Conservation (phyloP, 2,113 vertebrate genomes). For the Phyllostomus hastatus region DNA sequence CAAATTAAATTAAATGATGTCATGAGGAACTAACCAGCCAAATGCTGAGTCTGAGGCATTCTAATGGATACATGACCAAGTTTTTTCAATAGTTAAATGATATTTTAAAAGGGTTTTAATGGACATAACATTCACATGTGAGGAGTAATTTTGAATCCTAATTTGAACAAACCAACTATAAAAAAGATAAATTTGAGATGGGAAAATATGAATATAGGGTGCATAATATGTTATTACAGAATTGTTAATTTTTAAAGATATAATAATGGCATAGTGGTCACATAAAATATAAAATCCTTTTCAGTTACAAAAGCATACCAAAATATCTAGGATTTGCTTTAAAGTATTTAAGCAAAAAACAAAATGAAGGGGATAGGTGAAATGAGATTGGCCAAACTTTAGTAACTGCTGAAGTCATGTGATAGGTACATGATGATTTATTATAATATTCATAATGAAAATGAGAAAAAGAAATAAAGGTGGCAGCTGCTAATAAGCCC, state of each 20-base stretch:
- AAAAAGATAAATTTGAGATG: neutral
- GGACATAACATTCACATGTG: neutral
- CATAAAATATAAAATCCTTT: neutral
- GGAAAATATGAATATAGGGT: neutral
- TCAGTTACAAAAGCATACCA: neutral
- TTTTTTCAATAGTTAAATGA: neutral
- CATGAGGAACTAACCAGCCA: neutral
- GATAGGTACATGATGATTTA: neutral
- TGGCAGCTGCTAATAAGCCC: neutral
- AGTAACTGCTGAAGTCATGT: neutral
- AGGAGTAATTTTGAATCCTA: neutral
- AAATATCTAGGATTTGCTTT: neutral
- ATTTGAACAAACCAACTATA: neutral
- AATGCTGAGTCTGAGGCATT: neutral
- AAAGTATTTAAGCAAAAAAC: neutral
- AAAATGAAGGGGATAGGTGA: neutral
- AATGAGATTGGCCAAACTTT: neutral
- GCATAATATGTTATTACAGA: neutral
- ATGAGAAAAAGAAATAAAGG: neutral
- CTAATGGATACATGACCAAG: neutral
- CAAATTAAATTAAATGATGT: conserved; percentile 3
- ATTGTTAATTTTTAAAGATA: neutral
- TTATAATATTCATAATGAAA: neutral
- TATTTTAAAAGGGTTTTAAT: neutral
- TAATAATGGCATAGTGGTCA: neutral